These are phyloP conservation scores for Mythimna albipuncta DNA, from an alignment of 2,888 invertebrate species.

Conservation along the genomic window DNA sequence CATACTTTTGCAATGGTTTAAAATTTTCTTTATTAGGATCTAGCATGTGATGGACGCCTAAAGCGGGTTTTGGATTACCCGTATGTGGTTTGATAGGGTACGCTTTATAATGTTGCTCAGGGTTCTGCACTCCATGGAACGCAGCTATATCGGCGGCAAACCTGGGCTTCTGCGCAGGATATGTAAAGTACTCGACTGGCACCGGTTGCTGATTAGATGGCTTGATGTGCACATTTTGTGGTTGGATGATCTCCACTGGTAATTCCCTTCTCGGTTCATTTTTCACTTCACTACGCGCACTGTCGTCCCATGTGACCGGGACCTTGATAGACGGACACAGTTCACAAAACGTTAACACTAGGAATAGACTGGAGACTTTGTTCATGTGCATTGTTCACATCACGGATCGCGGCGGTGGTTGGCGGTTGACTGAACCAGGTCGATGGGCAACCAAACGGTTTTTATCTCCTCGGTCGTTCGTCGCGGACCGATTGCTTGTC, in stretches of 20 bases:
- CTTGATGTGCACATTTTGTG: constrained; percentile 35
- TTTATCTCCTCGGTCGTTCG: constrained; percentile 89
- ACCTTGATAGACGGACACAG: constrained; percentile 83
- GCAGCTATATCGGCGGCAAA: constrained; percentile 83
- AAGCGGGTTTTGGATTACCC: constrained; percentile 71
- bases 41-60: constrained; percentile 81
- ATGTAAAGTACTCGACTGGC: constrained; percentile 82
- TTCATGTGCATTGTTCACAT: constrained; percentile 86
- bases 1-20: constrained; percentile 77
- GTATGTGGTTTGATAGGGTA: constrained; percentile 80
- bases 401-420: constrained; percentile 80
- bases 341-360: constrained; percentile 80
- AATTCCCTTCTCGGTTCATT: constrained; percentile 51
- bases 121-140: constrained; percentile 83
- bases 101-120: constrained; percentile 80
- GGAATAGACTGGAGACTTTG: constrained; percentile 72
- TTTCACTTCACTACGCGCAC: constrained; percentile 80
- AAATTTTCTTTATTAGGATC: constrained; percentile 71
- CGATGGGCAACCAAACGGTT: constrained; percentile 78
- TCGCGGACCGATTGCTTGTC: constrained; percentile 84
- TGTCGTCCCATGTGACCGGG: constrained; percentile 79
- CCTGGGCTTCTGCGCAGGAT: constrained; percentile 84
- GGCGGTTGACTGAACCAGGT: constrained; percentile 85
- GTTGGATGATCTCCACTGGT: constrained; percentile 66
- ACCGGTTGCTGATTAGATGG: constrained; percentile 57